phyloP scores from a whole-genome alignment of 2,888 invertebrate species.

The Horisme vitalbata region DNA sequence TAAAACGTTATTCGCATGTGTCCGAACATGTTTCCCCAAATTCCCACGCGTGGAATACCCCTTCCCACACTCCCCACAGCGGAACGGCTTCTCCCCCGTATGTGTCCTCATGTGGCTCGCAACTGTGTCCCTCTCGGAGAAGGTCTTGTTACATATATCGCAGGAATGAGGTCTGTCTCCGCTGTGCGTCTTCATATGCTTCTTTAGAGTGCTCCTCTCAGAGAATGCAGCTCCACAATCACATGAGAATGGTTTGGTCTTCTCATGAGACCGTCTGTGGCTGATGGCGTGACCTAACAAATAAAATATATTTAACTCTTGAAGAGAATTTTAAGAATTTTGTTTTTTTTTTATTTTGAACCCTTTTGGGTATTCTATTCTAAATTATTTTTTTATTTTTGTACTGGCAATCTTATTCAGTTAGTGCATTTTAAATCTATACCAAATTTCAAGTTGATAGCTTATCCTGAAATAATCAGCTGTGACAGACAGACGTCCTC shows the following conservation, averaged over 20 bases:
- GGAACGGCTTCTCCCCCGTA: neutral
- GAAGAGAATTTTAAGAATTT: too few relatives aligned
- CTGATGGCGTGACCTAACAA: neutral
- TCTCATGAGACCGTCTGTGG: neutral
- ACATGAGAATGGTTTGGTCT: neutral
- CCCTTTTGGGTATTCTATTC: too few relatives aligned
- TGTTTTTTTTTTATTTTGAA: too few relatives aligned
- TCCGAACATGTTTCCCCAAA: neutral
- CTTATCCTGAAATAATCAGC: too few relatives aligned
- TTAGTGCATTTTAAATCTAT: too few relatives aligned
- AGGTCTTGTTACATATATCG: neutral
- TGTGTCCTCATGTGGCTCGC: neutral
- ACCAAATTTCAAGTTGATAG: too few relatives aligned
- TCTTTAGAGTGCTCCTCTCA: neutral
- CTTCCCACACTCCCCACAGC: neutral
- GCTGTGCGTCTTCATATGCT: neutral
- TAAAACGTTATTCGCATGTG: neutral
- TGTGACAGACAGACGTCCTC: too few relatives aligned
- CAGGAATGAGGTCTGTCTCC: conserved; percentile 1
- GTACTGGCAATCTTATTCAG: too few relatives aligned
- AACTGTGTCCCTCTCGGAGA: neutral
- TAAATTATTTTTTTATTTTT: too few relatives aligned
- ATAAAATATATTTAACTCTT: too few relatives aligned
- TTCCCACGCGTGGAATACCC: neutral
- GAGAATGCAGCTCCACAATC: neutral